Base-by-base conservation (phyloP, 2,797 vertebrate genomes). In the Neosilurus hyrtlii region DNA sequence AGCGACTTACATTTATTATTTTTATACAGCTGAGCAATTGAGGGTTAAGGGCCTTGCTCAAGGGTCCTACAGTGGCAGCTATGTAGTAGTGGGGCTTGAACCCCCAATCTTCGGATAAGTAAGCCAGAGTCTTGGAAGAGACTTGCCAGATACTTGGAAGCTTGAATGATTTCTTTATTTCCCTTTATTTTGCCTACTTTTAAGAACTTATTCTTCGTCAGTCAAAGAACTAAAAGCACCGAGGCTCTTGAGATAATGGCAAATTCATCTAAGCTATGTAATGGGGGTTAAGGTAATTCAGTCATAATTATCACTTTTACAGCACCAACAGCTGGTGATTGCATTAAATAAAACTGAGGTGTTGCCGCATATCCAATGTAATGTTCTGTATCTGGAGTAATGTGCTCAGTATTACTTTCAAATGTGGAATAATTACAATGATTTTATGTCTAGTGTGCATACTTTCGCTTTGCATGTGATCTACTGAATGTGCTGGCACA, bases 291-390 rank as follows among this genome's bases (percentile, higher is more conserved):
- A 59, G 57, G 37, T 68, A 68, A 74, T 63, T 73, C 22, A 26
- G 57, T 72, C 37, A 52, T 54, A 74, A 82, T 61, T 43, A 51
- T 74, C 61, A 62, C 49, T 30, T 81, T 75, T 26, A 74, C 83
- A 76, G 57, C 56, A 49, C 57, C 56, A 49, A 62, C 56, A 77
- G 14, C 75, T 78, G 75, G 59, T 51, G 37, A 43, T 84, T 83
- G 89, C 88, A 87, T 88, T 87, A 90, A 87, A 89, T 26, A 63
- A 93, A 92, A 93, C 91, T 89, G 91, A 93, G 92, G 90, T 91
- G 90, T 90, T 90, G 91, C 80, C 54, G 52, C 51, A 76, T 61
- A 26, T 67, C 30, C 24, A 73, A 14, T 63, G 70, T 52, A 73
- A 73, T 65, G 26, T 73, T 61, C 67, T 81, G 67, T 62, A 65